Percentiles rank a stretch among this genome's conserved stretches.
These are phyloP conservation scores for Cyprinus carpio DNA, from an alignment of 2,113 vertebrate species.

Conservation along the genomic window DNA sequence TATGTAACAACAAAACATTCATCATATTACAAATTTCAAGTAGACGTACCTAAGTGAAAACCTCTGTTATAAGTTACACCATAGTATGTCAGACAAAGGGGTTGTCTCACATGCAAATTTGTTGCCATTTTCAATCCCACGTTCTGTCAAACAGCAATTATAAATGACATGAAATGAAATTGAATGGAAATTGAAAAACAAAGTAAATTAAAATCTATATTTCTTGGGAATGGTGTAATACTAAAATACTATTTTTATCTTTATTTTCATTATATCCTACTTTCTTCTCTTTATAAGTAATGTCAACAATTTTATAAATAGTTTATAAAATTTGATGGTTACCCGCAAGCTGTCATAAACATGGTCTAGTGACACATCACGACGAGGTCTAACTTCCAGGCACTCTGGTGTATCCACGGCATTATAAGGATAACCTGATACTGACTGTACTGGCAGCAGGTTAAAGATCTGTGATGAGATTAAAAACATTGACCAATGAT, in stretches of 20 bases:
- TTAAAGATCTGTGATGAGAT: constrained; percentile 66
- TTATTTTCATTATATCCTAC: not conserved
- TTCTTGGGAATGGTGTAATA: not conserved
- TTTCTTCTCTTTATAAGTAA: not conserved
- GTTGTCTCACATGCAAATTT: constrained; percentile 61
- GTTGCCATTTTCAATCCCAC: constrained; percentile 80
- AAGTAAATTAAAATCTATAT: not conserved
- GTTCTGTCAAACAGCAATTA: constrained; percentile 63
- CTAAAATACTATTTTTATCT: not conserved
- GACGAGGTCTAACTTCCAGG: constrained; percentile 60
- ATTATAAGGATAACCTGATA: constrained; percentile 24
- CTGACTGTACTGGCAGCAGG: constrained; percentile 60
- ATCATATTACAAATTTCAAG: not conserved
- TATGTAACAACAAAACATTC: not conserved
- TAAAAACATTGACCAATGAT: not conserved
- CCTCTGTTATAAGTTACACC: constrained; percentile 21
- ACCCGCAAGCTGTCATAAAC: constrained; percentile 64
- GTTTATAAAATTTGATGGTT: no score
- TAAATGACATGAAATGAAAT: constrained; percentile 47
- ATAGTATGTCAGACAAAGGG: constrained; percentile 64
- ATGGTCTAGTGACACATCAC: constrained; percentile 25
- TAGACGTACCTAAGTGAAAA: not conserved
- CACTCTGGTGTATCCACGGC: constrained; percentile 55
- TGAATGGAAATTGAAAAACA: not conserved
- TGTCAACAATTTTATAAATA: not conserved